Evolutionary conservation across 2,797 vertebrate genomes (phyloP).

Genomic region (Rhynchotus rufescens): DNA sequence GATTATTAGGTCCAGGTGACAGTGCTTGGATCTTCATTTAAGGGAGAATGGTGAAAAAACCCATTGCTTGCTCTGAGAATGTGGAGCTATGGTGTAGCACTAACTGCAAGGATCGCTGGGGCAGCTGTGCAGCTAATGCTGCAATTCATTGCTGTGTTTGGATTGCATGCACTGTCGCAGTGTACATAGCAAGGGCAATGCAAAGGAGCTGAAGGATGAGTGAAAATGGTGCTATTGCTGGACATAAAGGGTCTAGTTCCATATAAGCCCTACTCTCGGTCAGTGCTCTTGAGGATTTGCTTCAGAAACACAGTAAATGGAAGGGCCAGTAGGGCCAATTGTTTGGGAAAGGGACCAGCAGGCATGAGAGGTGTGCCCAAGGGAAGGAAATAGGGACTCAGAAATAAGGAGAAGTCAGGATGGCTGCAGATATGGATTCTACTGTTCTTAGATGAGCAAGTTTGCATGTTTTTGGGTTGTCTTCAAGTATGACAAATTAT

Average conservation of each 20-base stretch:
- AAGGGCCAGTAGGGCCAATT: background rate
- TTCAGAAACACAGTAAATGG: background rate
- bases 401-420: background rate
- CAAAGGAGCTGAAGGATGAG: background rate
- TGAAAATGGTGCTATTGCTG: background rate
- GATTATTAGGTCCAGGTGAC: background rate
- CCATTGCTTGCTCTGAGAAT: background rate
- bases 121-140: background rate
- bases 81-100: background rate
- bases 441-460: fast-evolving
- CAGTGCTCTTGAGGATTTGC: background rate
- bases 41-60: background rate
- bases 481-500: background rate
- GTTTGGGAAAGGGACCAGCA: fast-evolving
- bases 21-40: background rate
- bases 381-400: background rate
- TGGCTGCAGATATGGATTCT: background rate
- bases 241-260: background rate
- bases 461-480: background rate
- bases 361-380: fast-evolving
- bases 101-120: background rate
- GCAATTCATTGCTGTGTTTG: fast-evolving
- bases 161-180: background rate
- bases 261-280: background rate
- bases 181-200: background rate